Evolutionary conservation across 2,113 vertebrate genomes (phyloP).

Genomic region (Hiodon tergisus): DNA sequence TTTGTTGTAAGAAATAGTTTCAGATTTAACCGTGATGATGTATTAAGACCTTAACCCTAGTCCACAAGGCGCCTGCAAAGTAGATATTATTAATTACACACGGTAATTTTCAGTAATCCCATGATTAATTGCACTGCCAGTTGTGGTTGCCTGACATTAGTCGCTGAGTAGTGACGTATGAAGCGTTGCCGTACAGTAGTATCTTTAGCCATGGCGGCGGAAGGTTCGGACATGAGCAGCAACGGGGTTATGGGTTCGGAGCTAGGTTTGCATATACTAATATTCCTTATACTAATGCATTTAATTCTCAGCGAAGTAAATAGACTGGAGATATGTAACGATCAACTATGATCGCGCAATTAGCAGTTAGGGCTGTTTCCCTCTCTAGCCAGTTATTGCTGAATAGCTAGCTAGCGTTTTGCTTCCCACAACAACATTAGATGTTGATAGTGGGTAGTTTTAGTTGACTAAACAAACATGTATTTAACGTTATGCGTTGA

Average conservation of each 20-base stretch:
- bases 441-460: neutral
- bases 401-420: neutral
- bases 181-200: neutral
- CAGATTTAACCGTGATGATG: too few species aligned
- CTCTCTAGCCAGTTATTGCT: neutral
- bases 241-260: conserved; percentile 51
- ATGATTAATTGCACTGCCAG: neutral
- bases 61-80: too few species aligned
- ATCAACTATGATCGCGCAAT: neutral
- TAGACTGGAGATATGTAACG: neutral
- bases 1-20: too few species aligned
- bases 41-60: too few species aligned
- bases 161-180: conserved; percentile 47
- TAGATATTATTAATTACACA: too few species aligned
- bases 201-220: conserved; percentile 59
- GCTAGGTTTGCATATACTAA: conserved; percentile 29
- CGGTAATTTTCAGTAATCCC: too few species aligned
- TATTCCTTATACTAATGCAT: neutral
- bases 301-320: neutral
- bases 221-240: conserved; percentile 51
- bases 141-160: conserved; percentile 13
- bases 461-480: neutral
- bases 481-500: too few species aligned
- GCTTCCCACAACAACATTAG: neutral
- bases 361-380: neutral